phyloP scores from a whole-genome alignment of 2,888 invertebrate genomes.

The Norana najaformis region DNA sequence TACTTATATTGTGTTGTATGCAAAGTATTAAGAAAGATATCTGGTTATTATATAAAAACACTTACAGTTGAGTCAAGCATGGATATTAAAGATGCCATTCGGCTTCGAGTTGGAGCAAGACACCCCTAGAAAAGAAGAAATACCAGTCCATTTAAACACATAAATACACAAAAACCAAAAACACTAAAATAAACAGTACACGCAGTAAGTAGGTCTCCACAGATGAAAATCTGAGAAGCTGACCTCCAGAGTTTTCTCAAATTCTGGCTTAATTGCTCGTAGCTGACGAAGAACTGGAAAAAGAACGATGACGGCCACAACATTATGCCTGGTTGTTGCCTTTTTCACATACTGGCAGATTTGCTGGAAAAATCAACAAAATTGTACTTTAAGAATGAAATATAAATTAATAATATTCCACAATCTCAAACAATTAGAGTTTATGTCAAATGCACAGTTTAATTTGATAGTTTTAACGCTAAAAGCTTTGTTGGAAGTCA shows the following conservation, averaged over 20 bases:
- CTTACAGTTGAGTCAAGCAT: conserved; percentile 76
- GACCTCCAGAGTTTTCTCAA: conserved; percentile 75
- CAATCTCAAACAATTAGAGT: neutral
- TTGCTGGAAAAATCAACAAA: conserved; percentile 64
- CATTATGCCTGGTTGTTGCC: conserved; percentile 77
- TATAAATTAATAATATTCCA: neutral
- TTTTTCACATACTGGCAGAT: conserved; percentile 77
- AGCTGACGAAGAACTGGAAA: conserved; percentile 82
- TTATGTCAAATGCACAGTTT: neutral
- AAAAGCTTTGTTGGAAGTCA: neutral
- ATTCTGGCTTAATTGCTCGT: conserved; percentile 76
- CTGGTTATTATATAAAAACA: conserved; percentile 39
- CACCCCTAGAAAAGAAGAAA: conserved; percentile 52
- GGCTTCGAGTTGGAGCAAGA: conserved; percentile 68
- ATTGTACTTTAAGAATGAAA: conserved; percentile 21
- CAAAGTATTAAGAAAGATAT: neutral
- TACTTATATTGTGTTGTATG: neutral
- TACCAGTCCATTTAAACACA: conserved; percentile 20
- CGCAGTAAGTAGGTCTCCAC: too few species aligned
- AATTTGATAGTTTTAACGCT: neutral
- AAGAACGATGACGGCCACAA: conserved; percentile 77
- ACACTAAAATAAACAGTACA: neutral
- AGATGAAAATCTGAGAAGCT: neutral
- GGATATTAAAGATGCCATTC: conserved; percentile 75
- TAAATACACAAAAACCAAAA: neutral